Percentiles rank a stretch among this genome's conserved stretches.
These are phyloP conservation scores for Taenioides sp. DNA, from an alignment of 2,797 vertebrate species.

Conservation along the genomic window DNA sequence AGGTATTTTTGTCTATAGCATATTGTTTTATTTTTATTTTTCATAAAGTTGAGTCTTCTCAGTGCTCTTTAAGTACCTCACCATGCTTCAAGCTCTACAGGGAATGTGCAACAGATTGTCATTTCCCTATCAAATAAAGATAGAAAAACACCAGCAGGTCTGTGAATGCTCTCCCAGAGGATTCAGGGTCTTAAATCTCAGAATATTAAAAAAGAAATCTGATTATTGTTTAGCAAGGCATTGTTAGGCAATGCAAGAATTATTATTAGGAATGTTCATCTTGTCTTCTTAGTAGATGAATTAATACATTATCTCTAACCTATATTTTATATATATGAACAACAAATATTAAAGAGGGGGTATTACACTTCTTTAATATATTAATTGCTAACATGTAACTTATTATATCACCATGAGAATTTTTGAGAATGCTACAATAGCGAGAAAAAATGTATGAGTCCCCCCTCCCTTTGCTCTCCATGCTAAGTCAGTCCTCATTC, in stretches of 20 bases:
- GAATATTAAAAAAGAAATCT: conserved; percentile 32
- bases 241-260: conserved; percentile 35
- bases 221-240: conserved; percentile 28
- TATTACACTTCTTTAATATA: too few relatives aligned
- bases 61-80: conserved; percentile 18
- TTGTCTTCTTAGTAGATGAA: too few relatives aligned
- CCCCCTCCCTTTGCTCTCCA: too few relatives aligned
- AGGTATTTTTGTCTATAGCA: conserved; percentile 25
- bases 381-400: too few relatives aligned
- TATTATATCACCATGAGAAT: too few relatives aligned
- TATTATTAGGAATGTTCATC: neutral
- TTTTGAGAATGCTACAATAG: too few relatives aligned
- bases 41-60: conserved; percentile 36
- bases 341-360: too few relatives aligned
- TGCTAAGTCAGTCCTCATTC: too few relatives aligned
- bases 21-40: conserved; percentile 19
- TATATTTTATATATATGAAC: too few relatives aligned
- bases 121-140: conserved; percentile 38
- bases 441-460: too few relatives aligned
- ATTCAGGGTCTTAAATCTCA: neutral
- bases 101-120: conserved; percentile 45
- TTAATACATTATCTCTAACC: too few relatives aligned
- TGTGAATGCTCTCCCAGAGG: conserved; percentile 34
- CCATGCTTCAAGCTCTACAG: conserved; percentile 21
- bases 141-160: conserved; percentile 27